A percentile compares a stretch with the other conserved stretches of the same genome.
Conservation (phyloP, 2,113 vertebrate species). For the Malurus cyaneus region DNA sequence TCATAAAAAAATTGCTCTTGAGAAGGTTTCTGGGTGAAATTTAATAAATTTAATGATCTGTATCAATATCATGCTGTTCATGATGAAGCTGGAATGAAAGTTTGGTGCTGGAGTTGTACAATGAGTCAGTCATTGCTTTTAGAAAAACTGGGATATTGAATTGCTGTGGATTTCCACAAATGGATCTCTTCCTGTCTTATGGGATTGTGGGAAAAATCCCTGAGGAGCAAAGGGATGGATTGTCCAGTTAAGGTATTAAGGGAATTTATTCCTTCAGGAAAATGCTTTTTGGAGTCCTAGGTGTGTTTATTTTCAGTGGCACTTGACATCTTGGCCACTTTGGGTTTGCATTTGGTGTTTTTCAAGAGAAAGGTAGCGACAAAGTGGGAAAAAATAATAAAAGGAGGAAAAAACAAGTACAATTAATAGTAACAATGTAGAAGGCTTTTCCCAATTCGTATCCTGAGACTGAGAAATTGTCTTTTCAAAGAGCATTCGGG, state of each 20-base stretch:
- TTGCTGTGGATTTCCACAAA: not conserved
- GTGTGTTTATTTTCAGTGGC: not conserved
- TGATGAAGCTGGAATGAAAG: not conserved
- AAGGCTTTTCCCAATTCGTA: not conserved
- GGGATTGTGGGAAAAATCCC: not conserved
- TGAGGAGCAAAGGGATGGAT: not conserved
- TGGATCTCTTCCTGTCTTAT: not conserved
- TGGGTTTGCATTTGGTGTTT: not conserved
- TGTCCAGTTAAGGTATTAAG: not conserved
- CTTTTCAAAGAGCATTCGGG: not conserved
- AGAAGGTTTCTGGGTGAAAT: not conserved
- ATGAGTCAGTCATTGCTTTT: not conserved
- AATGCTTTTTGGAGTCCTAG: not conserved
- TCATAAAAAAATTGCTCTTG: not conserved
- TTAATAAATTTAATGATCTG: not conserved
- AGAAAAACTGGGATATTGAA: not conserved
- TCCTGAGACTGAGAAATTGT: not conserved
- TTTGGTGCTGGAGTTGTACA: not conserved
- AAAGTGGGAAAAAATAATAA: accelerated
- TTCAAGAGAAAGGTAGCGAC: not conserved
- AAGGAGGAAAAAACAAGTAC: not conserved
- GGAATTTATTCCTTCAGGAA: not conserved
- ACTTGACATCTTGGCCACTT: not conserved
- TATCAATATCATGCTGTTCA: not conserved
- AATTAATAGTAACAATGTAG: not conserved